Conservation (phyloP, 1,140 invertebrate species). For the Centruroides sculpturatus region DNA sequence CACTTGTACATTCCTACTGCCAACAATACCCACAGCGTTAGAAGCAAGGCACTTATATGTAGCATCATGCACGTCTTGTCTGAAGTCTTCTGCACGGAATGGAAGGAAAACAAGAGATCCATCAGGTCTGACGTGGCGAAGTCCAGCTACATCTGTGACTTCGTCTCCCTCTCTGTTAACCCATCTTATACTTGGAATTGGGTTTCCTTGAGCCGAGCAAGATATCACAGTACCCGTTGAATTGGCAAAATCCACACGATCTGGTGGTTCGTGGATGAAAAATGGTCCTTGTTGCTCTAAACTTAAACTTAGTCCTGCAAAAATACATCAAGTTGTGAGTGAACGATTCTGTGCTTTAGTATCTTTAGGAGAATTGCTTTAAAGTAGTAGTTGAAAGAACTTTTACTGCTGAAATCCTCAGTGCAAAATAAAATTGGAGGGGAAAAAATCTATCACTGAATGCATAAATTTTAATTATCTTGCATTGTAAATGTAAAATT, state of each 20-base stretch:
- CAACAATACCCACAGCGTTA: slow-evolving; percentile 55
- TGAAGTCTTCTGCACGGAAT: slow-evolving; percentile 22
- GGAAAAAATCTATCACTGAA: too few species aligned
- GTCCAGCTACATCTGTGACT: slow-evolving; percentile 44
- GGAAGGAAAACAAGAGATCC: slow-evolving; percentile 27
- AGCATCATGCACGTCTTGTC: slow-evolving; percentile 39
- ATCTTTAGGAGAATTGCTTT: too few species aligned
- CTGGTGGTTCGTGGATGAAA: slow-evolving; percentile 78
- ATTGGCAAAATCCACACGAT: slow-evolving; percentile 82
- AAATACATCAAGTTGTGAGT: too few species aligned
- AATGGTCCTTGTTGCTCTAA: slow-evolving; percentile 47
- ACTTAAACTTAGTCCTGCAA: too few species aligned
- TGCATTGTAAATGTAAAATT: too few species aligned
- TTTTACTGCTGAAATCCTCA: too few species aligned
- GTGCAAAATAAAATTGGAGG: too few species aligned
- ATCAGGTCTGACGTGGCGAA: slow-evolving; percentile 44
- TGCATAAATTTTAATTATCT: too few species aligned
- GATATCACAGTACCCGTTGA: slow-evolving; percentile 81
- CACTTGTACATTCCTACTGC: slow-evolving; percentile 62
- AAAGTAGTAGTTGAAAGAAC: too few species aligned
- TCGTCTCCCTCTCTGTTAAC: slow-evolving; percentile 37
- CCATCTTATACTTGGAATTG: slow-evolving; percentile 79
- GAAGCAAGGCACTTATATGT: slow-evolving; percentile 47
- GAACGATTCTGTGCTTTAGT: too few species aligned
- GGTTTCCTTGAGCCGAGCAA: slow-evolving; percentile 77